Base-by-base conservation (phyloP, 2,113 vertebrate species). In the Manacus vitellinus region DNA sequence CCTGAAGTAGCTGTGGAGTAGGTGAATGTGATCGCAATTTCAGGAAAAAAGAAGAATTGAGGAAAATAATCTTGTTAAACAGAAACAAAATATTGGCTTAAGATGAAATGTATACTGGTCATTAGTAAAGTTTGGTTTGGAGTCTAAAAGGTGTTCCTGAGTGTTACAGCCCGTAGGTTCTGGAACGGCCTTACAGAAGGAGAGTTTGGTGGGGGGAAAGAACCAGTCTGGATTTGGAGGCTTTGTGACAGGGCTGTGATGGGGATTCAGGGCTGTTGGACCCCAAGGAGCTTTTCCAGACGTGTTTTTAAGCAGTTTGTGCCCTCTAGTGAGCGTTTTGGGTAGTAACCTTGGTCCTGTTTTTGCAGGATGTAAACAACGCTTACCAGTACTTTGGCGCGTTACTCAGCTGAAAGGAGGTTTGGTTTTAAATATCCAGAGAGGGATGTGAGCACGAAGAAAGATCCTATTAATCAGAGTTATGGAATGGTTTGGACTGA, bases 301-400 rank as follows among this genome's bases (percentile, higher is more conserved):
- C 0, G 2, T 5, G 54, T 95, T 95, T 87, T 27, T 77, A 47
- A 88, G 86, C 67, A 21, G 11, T 59, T 79, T 80, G 55, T 62
- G 67, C 89, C 94, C 94, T 91, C 97, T 95, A 68, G 95, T 66
- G 96, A 73, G 30, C 51, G 13, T 33, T 30, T 35, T 16, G 7
- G 33, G 72, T 51, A 68, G 37, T 72, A 49, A 30, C 24, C 18
- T n/a, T 15, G 49, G 56, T 89, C 17, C 39, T 63, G 2, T 2
- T 70, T 86, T 43, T 55, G 33, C 33, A 21, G 89, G 24, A 5
- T 41, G 44, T 31, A 39, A 80, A 70, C 31, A 72, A 2, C 27
- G 14, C 14, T 31, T 43, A 17, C 5, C 4, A 17, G 31, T 39
- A 25, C 35, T 87, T 63, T 0, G 22, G 15, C 5, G 5, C 46